Base-by-base conservation (phyloP, 1,140 invertebrate species). In the Drosophila bocki region DNA sequence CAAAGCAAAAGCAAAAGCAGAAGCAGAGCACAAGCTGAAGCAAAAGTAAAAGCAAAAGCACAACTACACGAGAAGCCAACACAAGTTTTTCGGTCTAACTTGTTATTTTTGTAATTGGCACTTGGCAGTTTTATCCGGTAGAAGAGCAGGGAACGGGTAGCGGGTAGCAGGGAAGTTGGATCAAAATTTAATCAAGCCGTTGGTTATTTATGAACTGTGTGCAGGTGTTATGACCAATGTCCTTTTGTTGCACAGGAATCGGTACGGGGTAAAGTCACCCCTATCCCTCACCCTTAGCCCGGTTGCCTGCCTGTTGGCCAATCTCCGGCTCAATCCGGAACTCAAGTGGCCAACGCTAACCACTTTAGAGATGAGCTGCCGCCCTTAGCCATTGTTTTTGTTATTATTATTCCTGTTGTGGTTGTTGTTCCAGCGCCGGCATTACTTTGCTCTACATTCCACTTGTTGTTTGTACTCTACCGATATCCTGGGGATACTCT, bases 101-200 rank as follows among this genome's bases (percentile, higher is more conserved):
- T 80, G 71, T 83, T 80, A 83, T 88, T 88, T 87, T 78, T 78
- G 80, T 87, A 87, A 86, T 86, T 86, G 84, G 76, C 67, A 86
- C 67, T 77, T 86, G 71, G 35, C 48, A 60, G 68, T 86, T 86
- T 72, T 64, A 78, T 82, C 64, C 35, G 8, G 13, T 13, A 8
- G 39, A 78, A 42, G 59, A 41, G 42, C 1, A 8, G 22, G 37
- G 13, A 8, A 19, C 8, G 17, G 42, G n/a, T 2, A 44, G n/a
- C 42, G 33, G 26, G 13, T 1, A 15, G 42, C n/a, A 9, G 45
- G 22, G 13, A 32, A 44, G 59, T 35, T 26, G 48, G 47, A 51
- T 41, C 57, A 53, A 60, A 80, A 70, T 68, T 79, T 58, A 67
- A 79, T 71, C 75, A 85, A 75, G 70, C 48, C 60, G 19, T 63